Base-by-base conservation (phyloP, 92 coral and sea anemone species). In the Galaxea fascicularis region DNA sequence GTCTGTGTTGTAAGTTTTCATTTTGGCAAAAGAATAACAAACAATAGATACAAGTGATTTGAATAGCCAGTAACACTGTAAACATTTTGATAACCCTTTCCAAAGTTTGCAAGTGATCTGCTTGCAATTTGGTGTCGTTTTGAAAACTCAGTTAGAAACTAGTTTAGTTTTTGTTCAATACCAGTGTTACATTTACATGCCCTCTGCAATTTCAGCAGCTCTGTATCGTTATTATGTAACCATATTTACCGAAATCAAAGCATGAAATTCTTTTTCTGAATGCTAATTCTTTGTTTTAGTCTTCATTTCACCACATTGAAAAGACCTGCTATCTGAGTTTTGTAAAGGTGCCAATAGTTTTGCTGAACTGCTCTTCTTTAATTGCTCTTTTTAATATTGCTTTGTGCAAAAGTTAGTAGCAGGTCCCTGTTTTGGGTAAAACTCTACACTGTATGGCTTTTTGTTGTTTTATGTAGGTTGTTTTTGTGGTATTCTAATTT, bases 391-490 rank as follows among this genome's bases (percentile, higher is more conserved):
- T n/a, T n/a, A n/a, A n/a, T n/a, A n/a, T n/a, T n/a, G n/a, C n/a
- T n/a, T n/a, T n/a, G n/a, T n/a, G n/a, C n/a, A n/a, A n/a, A n/a
- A n/a, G n/a, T n/a, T n/a, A n/a, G n/a, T n/a, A n/a, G n/a, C n/a
- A 35, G 3, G 6, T 35, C 41, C 41, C 41, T 2, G 41, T 35
- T 35, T 35, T 35, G 41, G 41, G 6, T 35, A 35, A 35, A 35
- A 35, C 41, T 35, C 3, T 35, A 35, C n/a, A 6, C 6, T 2
- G 41, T 35, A 35, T 35, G 41, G 2, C 41, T 20, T 56, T 17
- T 56, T 56, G 59, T 73, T 28, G 44, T 73, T 74, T 53, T 74
- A 27, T 74, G 5, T 17, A 29, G 59, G 18, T 53, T 74, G 65
- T 74, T 53, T 73, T 74, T 74, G 64, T 49, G 14, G 4, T 28